phyloP scores from a whole-genome alignment of 2,113 vertebrate species.

The Lepus europaeus region DNA sequence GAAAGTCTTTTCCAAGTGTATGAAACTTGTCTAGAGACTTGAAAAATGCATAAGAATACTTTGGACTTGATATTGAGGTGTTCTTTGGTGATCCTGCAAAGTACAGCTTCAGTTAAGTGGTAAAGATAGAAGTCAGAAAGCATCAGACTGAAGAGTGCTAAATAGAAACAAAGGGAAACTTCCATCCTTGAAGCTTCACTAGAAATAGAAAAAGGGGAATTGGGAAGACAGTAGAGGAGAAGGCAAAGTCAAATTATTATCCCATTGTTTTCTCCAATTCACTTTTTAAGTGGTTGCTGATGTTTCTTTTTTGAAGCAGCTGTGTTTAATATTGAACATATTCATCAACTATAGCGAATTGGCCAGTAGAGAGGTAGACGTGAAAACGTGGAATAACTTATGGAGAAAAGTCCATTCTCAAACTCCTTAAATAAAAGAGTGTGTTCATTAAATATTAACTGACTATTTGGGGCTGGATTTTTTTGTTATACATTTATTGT shows the following conservation, averaged over 20 bases:
- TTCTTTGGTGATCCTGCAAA: not conserved
- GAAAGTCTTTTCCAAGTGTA: not conserved
- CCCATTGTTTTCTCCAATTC: not conserved
- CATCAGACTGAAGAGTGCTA: not conserved
- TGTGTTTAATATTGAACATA: not conserved
- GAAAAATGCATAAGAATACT: not conserved
- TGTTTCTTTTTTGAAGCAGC: not conserved
- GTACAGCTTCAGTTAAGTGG: not conserved
- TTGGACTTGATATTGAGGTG: not conserved
- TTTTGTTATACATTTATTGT: not conserved
- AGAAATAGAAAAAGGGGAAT: not conserved
- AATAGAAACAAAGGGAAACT: not conserved
- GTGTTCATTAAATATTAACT: not conserved
- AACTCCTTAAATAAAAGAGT: not conserved
- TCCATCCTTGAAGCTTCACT: not conserved
- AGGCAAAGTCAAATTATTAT: not conserved
- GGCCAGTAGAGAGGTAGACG: not conserved
- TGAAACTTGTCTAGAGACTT: not conserved
- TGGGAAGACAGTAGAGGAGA: not conserved
- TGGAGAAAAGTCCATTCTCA: not conserved
- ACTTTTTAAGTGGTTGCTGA: not conserved
- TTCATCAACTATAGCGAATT: not conserved
- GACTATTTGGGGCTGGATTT: not conserved
- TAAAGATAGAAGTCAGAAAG: not conserved
- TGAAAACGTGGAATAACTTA: constrained; percentile 36